phyloP scores from a whole-genome alignment of 2,797 vertebrate genomes.

The Carduelis carduelis region DNA sequence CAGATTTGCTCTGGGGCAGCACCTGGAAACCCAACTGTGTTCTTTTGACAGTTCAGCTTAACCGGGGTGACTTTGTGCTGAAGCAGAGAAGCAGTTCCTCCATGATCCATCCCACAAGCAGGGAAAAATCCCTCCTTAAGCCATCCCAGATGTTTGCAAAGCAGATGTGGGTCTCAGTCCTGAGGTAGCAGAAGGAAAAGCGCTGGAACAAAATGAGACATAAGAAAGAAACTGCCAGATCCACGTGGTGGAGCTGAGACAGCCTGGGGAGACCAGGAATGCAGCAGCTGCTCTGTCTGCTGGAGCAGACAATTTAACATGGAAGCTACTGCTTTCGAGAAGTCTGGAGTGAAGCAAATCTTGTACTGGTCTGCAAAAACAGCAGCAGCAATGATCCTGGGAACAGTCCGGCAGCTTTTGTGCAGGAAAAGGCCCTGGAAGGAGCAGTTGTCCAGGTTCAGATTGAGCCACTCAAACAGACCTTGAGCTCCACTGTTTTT shows the following conservation, averaged over 20 bases:
- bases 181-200: conserved; percentile 6
- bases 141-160: conserved; percentile 32
- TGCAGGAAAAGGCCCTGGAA: background rate
- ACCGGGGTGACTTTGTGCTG: background rate
- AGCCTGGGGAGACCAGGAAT: conserved; percentile 33
- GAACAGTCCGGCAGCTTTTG: background rate
- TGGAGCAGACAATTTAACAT: conserved; percentile 33
- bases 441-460: background rate
- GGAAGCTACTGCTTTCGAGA: conserved; percentile 42
- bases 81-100: background rate
- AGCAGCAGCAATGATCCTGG: background rate
- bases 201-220: background rate
- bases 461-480: background rate
- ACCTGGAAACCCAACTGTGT: background rate
- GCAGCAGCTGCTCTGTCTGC: conserved; percentile 48
- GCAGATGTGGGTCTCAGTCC: background rate
- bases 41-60: background rate
- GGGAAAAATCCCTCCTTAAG: background rate
- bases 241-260: conserved; percentile 24
- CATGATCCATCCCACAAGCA: background rate
- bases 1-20: background rate
- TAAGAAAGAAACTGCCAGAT: background rate
- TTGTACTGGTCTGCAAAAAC: background rate
- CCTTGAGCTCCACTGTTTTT: background rate
- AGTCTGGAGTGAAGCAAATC: conserved; percentile 13